These are phyloP conservation scores for Gnathonemus echidnorhynchus DNA, from an alignment of 2,113 vertebrate species.

Conservation along the genomic window DNA sequence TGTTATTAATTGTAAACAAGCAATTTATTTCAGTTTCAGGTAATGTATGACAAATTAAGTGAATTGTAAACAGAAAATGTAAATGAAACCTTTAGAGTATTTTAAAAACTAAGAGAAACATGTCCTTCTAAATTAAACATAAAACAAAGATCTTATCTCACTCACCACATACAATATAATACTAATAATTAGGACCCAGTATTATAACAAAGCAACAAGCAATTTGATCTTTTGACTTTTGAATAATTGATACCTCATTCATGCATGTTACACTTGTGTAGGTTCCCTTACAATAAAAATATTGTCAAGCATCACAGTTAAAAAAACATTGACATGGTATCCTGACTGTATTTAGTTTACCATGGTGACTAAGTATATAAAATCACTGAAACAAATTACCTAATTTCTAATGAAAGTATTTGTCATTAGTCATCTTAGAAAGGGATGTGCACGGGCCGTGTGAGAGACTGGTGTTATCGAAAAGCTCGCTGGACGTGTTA, in stretches of 20 bases:
- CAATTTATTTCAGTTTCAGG: background rate
- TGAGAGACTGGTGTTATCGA: background rate
- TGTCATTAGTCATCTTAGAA: background rate
- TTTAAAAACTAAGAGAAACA: background rate
- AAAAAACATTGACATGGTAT: background rate
- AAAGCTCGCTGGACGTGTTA: background rate
- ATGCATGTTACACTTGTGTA: background rate
- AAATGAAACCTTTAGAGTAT: slow-evolving; percentile 4
- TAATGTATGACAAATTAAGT: background rate
- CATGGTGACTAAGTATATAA: background rate
- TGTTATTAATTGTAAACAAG: slow-evolving; percentile 4
- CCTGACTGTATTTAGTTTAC: background rate
- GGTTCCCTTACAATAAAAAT: background rate
- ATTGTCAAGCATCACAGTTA: background rate
- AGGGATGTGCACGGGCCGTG: background rate
- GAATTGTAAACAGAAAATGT: background rate
- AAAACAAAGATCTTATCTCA: background rate
- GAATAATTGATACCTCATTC: background rate
- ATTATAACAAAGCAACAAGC: background rate
- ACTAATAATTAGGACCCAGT: background rate
- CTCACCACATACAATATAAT: background rate
- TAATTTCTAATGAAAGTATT: background rate
- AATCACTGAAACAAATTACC: background rate
- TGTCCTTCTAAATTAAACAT: background rate
- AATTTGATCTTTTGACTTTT: background rate